Evolutionary conservation across 2,888 invertebrate species (phyloP).

Genomic region (Drosophila antonietae): DNA sequence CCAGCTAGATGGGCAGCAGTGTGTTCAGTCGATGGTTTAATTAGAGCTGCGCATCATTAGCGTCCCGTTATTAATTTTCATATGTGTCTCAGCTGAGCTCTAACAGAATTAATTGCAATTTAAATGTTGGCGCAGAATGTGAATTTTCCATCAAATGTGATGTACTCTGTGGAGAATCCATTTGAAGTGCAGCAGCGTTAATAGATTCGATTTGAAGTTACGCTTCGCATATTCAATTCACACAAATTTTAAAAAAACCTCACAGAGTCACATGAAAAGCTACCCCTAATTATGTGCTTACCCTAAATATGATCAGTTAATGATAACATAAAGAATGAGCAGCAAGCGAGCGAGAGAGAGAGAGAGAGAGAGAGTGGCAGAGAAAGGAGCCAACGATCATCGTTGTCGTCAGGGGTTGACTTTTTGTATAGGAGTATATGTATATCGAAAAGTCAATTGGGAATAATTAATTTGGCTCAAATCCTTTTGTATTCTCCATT

Average conservation of each 20-base stretch:
- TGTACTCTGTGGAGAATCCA: conserved; percentile 36
- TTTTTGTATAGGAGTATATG: conserved; percentile 40
- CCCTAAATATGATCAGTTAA: conserved; percentile 79
- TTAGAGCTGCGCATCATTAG: conserved; percentile 69
- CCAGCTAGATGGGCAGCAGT: not conserved
- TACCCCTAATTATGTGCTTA: conserved; percentile 75
- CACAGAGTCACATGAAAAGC: conserved; percentile 46
- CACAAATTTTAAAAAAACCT: conserved; percentile 48
- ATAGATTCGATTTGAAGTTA: conserved; percentile 32
- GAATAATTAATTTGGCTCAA: conserved; percentile 77
- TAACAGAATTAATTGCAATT: conserved; percentile 67
- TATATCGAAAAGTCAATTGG: conserved; percentile 74
- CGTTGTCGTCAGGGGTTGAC: conserved; percentile 39
- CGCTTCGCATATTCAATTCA: conserved; percentile 35
- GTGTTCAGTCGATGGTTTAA: conserved; percentile 51
- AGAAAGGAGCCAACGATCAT: conserved; percentile 45
- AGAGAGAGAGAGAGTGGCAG: not conserved
- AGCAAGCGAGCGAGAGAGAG: not conserved
- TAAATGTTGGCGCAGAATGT: conserved; percentile 55
- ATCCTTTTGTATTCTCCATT: conserved; percentile 65
- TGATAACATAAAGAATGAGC: conserved; percentile 62
- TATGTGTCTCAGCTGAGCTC: conserved; percentile 30
- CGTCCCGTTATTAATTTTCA: conserved; percentile 63
- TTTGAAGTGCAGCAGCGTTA: conserved; percentile 53
- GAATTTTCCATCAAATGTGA: conserved; percentile 48